These are phyloP conservation scores for Trypoxylon attenuatum DNA, from an alignment of 2,888 invertebrate species.

Conservation along the genomic window DNA sequence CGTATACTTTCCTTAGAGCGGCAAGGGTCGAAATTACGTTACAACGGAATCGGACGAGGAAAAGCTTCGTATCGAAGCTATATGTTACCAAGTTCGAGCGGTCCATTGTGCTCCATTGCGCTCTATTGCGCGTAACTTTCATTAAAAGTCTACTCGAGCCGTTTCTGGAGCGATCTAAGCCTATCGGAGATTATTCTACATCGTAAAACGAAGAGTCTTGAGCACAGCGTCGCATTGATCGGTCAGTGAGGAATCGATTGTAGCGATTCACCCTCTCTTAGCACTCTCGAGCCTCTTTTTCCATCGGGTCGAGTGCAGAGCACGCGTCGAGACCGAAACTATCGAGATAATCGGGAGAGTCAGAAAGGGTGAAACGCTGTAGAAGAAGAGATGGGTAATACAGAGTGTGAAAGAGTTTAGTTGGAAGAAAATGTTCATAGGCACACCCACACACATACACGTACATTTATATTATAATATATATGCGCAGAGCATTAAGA, in stretches of 20 bases:
- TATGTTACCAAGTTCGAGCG: too few relatives aligned
- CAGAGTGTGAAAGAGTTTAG: slow-evolving; percentile 49
- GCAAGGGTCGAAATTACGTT: background rate
- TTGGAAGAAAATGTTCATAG: slow-evolving; percentile 54
- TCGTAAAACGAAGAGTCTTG: too few relatives aligned
- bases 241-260: slow-evolving; percentile 28
- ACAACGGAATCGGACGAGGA: too few relatives aligned
- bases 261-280: slow-evolving; percentile 27
- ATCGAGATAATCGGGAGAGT: slow-evolving; percentile 15
- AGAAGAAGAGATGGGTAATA: slow-evolving; percentile 41
- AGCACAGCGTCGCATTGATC: background rate
- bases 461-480: slow-evolving; percentile 54
- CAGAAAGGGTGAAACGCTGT: slow-evolving; percentile 34
- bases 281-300: too few relatives aligned
- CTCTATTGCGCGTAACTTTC: background rate
- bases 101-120: too few relatives aligned
- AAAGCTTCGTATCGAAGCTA: too few relatives aligned
- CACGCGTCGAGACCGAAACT: too few relatives aligned
- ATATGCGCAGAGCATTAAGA: slow-evolving; percentile 50
- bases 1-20: background rate
- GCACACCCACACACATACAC: slow-evolving; percentile 59
- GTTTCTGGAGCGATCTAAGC: background rate
- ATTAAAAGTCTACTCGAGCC: background rate
- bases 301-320: too few relatives aligned
- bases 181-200: background rate